Evolutionary conservation across 2,113 vertebrate genomes (phyloP).

Genomic region (Pluvianellus socialis): DNA sequence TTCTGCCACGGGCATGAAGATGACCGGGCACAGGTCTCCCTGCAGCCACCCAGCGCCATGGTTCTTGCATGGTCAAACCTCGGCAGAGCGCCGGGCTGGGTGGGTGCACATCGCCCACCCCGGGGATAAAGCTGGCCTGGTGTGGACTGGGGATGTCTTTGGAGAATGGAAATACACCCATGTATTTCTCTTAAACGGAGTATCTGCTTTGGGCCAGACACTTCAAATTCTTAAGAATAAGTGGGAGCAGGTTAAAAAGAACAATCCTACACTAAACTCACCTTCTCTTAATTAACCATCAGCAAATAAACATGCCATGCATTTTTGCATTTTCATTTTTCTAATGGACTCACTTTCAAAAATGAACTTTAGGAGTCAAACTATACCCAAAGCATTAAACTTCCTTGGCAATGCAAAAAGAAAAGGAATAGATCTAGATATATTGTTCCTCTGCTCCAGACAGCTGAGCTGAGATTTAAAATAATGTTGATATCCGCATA

Average conservation of each 20-base stretch:
- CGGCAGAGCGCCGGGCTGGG: neutral
- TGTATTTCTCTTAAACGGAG: slow-evolving; percentile 12
- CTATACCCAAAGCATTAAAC: neutral
- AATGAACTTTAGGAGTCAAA: neutral
- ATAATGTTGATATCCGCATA: neutral
- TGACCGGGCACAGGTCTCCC: neutral
- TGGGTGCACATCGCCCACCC: neutral
- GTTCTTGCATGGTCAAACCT: neutral
- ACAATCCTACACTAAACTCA: slow-evolving; percentile 2
- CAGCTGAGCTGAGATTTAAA: neutral
- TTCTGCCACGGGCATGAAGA: neutral
- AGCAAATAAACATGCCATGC: neutral
- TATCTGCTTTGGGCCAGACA: slow-evolving; percentile 41
- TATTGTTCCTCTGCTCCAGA: neutral
- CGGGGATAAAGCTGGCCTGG: slow-evolving; percentile 5
- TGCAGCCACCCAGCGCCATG: neutral
- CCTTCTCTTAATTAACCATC: neutral
- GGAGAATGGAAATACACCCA: neutral
- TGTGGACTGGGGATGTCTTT: slow-evolving; percentile 57
- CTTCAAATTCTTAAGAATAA: slow-evolving; percentile 59
- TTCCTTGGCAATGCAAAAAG: neutral
- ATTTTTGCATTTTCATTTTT: slow-evolving; percentile 20
- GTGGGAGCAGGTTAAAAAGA: slow-evolving; percentile 47
- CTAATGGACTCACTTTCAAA: neutral
- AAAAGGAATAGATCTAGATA: neutral